Evolutionary conservation across 2,113 vertebrate species (phyloP), one percentile per base, ranked within the genome.

Genomic region (Rhodinocichla rosea): DNA sequence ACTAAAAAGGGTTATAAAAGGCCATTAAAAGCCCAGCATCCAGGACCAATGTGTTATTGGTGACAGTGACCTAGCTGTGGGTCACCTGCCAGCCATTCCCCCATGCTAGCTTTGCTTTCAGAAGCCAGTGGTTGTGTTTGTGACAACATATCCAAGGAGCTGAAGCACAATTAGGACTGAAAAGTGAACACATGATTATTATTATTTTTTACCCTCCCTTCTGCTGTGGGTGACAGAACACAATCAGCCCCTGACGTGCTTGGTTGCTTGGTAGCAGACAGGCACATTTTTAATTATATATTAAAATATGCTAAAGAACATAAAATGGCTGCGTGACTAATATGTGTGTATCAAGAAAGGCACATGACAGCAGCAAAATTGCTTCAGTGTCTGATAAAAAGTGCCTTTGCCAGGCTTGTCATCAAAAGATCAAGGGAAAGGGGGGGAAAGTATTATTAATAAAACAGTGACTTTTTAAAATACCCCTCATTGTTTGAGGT

Each of bases 251-350:
- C 96, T 96, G 97, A 93, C 77, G 95, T 63, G 96, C 97, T 97
- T 94, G 89, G 97, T 98, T 98, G 98, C 98, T 97, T 97, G 97
- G 98, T 97, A 98, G 98, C 98, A 98, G 98, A 79, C 97, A 97
- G 97, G 65, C 96, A 80, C 95, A 84, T 97, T 97, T 98, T 98
- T 98, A 98, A 98, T 98, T 98, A 98, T 96, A 97, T 78, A 97
- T 96, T 97, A 98, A 98, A 98, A 97, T 97, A 98, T 96, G 97
- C 97, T 95, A 96, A 98, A 97, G 96, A 97, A 96, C 95, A 97
- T 95, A 96, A 97, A 97, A 92, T 69, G 67, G 95, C 97, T 97
- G 95, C 83, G 95, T 97, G 97, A 97, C 97, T 98, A 97, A 98
- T 97, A 95, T 33, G 27, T 96, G 96, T 96, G 56, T 96, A 97